Evolutionary conservation across 2,888 invertebrate species (phyloP), one percentile per base, ranked within the genome.

Genomic region (Sclerodermus sp.): DNA sequence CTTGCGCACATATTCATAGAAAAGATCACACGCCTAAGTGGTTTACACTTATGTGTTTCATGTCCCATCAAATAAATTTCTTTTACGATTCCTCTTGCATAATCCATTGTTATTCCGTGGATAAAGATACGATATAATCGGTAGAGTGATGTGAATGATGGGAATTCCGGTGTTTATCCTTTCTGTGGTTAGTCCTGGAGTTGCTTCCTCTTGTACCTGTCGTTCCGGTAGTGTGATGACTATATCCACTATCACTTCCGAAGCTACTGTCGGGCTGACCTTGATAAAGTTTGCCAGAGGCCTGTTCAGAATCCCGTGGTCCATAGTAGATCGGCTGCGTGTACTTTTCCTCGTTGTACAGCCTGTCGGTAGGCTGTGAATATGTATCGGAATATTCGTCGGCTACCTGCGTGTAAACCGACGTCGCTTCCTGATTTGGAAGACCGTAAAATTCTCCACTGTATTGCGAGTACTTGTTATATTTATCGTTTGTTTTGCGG

Each of bases 241-340:
- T 91, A 78, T 91, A 91, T 9, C 91, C 91, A 40, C 91, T 91
- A 78, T 91, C 91, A 8, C 91, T 91, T 29, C 91, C 91, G 61
- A 91, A 88, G 3, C 90, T 90, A 4, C 89, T 90, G 67, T 78
- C 73, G 57, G 74, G 71, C 29, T 74, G 73, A 41, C 77, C 66
- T 61, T 78, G 67, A 63, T 76, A 72, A 51, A 77, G 47, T 57
- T 66, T 60, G 47, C 68, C 73, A 15, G 70, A 54, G n/a, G 70
- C 60, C 45, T 68, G 69, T 17, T 72, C 71, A 40, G 53, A 57
- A 41, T 74, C 75, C 4, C 71, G 65, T 3, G 71, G 56, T 13
- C 65, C 67, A 53, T 74, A 74, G 45, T 74, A 75, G 43, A 76
- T 70, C 32, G 75, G 74, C 31, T 74, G 75, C 17, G 70, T 66